A percentile compares a stretch with the other conserved stretches of the same genome.
Evolutionary conservation across 2,113 vertebrate species (phyloP).

Genomic region (Todiramphus chloris): DNA sequence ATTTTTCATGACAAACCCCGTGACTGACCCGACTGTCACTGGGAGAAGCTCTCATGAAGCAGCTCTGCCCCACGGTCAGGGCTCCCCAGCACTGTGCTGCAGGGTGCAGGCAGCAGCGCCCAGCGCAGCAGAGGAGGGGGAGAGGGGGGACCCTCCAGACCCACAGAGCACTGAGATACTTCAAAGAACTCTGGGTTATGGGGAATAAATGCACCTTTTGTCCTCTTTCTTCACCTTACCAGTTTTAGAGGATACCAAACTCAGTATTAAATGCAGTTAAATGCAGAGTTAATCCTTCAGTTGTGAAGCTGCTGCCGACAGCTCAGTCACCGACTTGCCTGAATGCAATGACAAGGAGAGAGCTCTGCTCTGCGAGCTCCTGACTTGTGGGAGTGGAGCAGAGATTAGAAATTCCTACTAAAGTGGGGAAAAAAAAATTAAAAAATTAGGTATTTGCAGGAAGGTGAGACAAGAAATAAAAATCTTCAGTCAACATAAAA

Average conservation of each 20-base stretch:
- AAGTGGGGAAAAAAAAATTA: background rate
- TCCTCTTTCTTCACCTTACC: background rate
- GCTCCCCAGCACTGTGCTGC: background rate
- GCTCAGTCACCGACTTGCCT: background rate
- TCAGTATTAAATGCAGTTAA: background rate
- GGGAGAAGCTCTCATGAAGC: fast-evolving
- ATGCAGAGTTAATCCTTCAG: background rate
- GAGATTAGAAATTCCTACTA: background rate
- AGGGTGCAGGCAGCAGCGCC: background rate
- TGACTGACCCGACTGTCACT: fast-evolving
- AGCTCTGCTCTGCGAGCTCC: background rate
- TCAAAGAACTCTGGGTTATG: background rate
- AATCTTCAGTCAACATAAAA: background rate
- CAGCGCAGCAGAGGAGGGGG: background rate
- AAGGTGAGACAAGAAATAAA: background rate
- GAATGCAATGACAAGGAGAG: background rate
- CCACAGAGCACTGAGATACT: fast-evolving
- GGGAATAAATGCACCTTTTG: fast-evolving
- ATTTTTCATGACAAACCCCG: background rate
- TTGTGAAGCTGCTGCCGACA: background rate
- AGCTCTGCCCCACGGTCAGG: background rate
- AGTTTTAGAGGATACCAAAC: background rate
- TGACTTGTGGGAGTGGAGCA: background rate
- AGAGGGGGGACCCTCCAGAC: background rate
- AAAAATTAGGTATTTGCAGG: background rate